Percentiles rank a stretch among this genome's conserved stretches.
phyloP scores from a whole-genome alignment of 2,888 invertebrate genomes.

The Drosophila peninsularis region DNA sequence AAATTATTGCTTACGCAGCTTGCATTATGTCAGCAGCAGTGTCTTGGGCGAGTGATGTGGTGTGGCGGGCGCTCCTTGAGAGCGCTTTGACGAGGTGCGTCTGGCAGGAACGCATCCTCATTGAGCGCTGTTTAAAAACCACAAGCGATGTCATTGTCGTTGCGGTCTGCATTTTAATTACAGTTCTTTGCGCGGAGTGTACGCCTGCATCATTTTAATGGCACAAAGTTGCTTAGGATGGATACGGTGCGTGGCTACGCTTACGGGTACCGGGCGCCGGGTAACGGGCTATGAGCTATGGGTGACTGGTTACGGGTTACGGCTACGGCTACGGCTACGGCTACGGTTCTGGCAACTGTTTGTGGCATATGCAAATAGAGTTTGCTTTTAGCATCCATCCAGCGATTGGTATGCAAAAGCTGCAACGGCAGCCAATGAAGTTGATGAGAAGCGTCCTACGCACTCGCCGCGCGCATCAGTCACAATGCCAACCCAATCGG shows the following conservation, averaged over 20 bases:
- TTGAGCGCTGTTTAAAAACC: conserved; percentile 31
- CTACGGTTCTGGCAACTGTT: conserved; percentile 27
- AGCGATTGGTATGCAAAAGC: conserved; percentile 49
- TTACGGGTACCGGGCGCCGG: neutral
- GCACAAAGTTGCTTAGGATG: conserved; percentile 42
- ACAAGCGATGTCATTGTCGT: conserved; percentile 39
- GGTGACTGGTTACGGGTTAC: conserved; percentile 3
- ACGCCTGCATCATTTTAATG: conserved; percentile 56
- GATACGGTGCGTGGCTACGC: conserved; percentile 12
- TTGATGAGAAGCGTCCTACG: conserved; percentile 35
- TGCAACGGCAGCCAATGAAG: conserved; percentile 26
- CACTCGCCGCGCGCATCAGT: conserved; percentile 25
- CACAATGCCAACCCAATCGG: conserved; percentile 7
- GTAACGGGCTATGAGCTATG: neutral
- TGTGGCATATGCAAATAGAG: conserved; percentile 58
- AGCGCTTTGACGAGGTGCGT: conserved; percentile 2
- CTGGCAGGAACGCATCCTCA: conserved; percentile 21
- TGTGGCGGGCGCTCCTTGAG: neutral
- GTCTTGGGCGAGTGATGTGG: neutral
- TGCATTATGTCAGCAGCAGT: conserved; percentile 1
- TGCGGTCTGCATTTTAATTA: conserved; percentile 66
- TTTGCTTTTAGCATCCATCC: conserved; percentile 24
- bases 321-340: conserved; percentile 1
- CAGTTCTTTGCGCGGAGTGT: conserved; percentile 42
- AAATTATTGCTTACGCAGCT: conserved; percentile 33